phyloP scores from a whole-genome alignment of 2,888 invertebrate species.

The Teleiodes luculella region DNA sequence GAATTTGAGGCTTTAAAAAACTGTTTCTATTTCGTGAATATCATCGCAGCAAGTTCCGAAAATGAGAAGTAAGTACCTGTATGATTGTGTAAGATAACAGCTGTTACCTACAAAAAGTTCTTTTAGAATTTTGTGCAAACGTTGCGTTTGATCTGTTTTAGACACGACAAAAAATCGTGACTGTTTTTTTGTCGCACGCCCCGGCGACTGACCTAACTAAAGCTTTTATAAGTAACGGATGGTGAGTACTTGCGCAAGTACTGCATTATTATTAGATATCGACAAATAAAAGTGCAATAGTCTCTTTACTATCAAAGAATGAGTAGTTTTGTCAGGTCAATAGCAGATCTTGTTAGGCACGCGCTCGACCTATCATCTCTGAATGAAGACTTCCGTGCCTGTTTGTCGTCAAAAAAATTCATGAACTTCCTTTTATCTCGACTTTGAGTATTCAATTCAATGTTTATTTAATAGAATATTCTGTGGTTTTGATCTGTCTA shows the following conservation, averaged over 20 bases:
- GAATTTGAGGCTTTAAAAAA: too few species aligned
- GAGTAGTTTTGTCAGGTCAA: too few species aligned
- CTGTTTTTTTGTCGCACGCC: conserved; percentile 42
- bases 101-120: not conserved
- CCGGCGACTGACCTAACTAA: conserved; percentile 38
- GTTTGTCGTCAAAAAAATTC: too few species aligned
- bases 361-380: not conserved
- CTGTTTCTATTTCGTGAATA: not conserved
- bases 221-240: conserved; percentile 29
- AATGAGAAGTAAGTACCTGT: not conserved
- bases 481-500: too few species aligned
- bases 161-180: conserved; percentile 62
- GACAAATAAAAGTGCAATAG: not conserved
- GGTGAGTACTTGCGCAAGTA: conserved; percentile 16
- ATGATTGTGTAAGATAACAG: not conserved
- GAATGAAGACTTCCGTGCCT: too few species aligned
- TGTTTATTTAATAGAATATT: too few species aligned
- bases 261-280: conserved; percentile 7
- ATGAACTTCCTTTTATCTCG: too few species aligned
- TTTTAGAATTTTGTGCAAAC: conserved; percentile 17
- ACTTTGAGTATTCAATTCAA: too few species aligned
- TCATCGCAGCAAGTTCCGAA: not conserved
- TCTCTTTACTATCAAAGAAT: too few species aligned
- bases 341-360: too few species aligned
- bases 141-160: conserved; percentile 28